Percentiles rank a stretch among this genome's conserved stretches.
Conservation (phyloP, 1,140 invertebrate genomes). For the Anthonomus grandis region DNA sequence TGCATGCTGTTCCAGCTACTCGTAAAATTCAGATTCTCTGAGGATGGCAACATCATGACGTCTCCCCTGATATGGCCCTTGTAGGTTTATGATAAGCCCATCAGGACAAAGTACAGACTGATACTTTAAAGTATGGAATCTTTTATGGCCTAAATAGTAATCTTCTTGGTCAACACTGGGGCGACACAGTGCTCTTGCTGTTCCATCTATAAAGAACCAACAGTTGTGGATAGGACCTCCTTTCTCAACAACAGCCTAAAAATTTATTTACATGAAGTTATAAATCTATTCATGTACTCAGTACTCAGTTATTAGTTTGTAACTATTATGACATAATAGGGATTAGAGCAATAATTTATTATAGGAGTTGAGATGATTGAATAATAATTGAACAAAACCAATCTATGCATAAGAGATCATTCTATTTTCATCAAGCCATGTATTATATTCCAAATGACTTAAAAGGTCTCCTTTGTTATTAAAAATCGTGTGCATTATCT, state of each 20-base stretch:
- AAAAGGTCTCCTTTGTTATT: background rate
- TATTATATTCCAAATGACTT: background rate
- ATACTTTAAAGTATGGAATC: conserved; percentile 29
- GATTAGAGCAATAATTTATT: background rate
- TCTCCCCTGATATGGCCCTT: conserved; percentile 20
- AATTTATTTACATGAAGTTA: background rate
- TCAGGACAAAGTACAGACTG: conserved; percentile 33
- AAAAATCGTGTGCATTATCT: background rate
- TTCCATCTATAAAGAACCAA: conserved; percentile 35
- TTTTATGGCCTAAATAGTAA: conserved; percentile 32
- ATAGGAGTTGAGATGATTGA: too few relatives aligned
- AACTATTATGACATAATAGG: background rate
- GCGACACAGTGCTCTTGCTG: conserved; percentile 25
- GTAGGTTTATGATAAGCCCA: conserved; percentile 26
- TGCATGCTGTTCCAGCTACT: conserved; percentile 13
- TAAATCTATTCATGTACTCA: background rate
- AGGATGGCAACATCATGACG: conserved; percentile 32
- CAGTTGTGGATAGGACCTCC: background rate
- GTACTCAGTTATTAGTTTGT: background rate
- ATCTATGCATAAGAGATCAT: background rate
- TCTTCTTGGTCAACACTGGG: conserved; percentile 28
- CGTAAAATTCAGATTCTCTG: conserved; percentile 22
- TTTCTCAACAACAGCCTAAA: background rate
- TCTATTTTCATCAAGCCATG: background rate
- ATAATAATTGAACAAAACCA: background rate